Conservation (phyloP, 1,140 invertebrate genomes). For the Cotesia glomerata region DNA sequence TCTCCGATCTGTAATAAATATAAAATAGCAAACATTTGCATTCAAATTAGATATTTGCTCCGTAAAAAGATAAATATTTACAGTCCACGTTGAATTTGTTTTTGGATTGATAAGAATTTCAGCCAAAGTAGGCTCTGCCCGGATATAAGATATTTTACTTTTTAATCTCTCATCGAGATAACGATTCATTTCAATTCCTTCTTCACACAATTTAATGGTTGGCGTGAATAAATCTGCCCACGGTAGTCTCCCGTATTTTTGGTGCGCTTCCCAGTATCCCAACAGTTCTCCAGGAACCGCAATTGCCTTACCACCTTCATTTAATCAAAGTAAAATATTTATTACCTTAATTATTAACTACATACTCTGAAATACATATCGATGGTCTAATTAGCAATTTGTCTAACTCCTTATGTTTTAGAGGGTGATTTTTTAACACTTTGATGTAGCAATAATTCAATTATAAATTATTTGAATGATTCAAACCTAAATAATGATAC, state of each 20-base stretch:
- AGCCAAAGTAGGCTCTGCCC: constrained; percentile 70
- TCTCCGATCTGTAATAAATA: constrained; percentile 67
- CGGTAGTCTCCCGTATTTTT: constrained; percentile 75
- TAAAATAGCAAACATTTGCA: not conserved
- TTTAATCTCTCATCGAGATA: constrained; percentile 71
- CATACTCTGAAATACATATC: too few relatives aligned
- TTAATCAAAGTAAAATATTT: too few relatives aligned
- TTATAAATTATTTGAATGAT: too few relatives aligned
- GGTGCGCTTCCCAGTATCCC: constrained; percentile 83
- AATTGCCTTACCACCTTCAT: constrained; percentile 73
- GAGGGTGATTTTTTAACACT: too few relatives aligned
- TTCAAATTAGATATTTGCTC: not conserved
- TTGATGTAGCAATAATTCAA: too few relatives aligned
- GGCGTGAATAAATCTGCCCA: constrained; percentile 85
- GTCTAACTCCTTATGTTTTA: too few relatives aligned
- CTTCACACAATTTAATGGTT: constrained; percentile 75
- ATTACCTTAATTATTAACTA: too few relatives aligned
- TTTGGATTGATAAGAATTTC: constrained; percentile 73
- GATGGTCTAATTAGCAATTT: too few relatives aligned
- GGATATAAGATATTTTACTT: constrained; percentile 65
- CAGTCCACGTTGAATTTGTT: constrained; percentile 69
- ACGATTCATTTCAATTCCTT: constrained; percentile 73
- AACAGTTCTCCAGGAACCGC: constrained; percentile 90
- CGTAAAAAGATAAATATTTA: constrained; percentile 23
- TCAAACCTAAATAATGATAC: too few relatives aligned